Evolutionary conservation across 2,113 vertebrate genomes (phyloP).

Genomic region (Alligator mississippiensis): DNA sequence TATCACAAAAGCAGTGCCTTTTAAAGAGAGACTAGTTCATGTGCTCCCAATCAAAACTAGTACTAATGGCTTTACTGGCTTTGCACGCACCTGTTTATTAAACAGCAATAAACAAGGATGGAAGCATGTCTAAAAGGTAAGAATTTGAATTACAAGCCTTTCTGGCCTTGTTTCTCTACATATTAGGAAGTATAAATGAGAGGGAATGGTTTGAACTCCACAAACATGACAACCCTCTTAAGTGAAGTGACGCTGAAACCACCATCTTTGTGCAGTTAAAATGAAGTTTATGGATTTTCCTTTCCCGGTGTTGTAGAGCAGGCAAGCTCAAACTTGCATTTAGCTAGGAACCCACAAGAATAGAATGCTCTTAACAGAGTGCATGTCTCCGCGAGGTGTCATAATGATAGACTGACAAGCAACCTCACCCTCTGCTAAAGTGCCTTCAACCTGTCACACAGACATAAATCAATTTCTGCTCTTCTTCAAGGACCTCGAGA

Average conservation of each 20-base stretch:
- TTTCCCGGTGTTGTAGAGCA: background rate
- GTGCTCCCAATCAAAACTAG: background rate
- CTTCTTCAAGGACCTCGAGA: conserved; percentile 53
- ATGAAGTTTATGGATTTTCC: background rate
- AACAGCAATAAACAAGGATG: background rate
- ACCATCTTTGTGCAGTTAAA: background rate
- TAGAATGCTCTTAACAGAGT: background rate
- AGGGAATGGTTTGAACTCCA: background rate
- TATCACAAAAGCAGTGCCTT: background rate
- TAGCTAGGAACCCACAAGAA: background rate
- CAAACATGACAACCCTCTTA: background rate
- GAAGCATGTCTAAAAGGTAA: background rate
- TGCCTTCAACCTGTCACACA: conserved; percentile 33
- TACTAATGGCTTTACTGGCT: background rate
- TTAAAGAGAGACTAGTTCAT: background rate
- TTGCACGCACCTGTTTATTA: background rate
- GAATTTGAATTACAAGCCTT: background rate
- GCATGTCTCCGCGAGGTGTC: background rate
- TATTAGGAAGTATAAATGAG: background rate
- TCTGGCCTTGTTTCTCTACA: background rate
- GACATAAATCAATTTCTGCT: conserved; percentile 62
- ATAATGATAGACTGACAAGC: background rate
- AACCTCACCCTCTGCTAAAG: background rate
- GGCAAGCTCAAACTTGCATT: background rate
- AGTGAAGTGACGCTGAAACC: background rate